phyloP scores from a whole-genome alignment of 2,797 vertebrate genomes.

The Enteromius paludinosus region DNA sequence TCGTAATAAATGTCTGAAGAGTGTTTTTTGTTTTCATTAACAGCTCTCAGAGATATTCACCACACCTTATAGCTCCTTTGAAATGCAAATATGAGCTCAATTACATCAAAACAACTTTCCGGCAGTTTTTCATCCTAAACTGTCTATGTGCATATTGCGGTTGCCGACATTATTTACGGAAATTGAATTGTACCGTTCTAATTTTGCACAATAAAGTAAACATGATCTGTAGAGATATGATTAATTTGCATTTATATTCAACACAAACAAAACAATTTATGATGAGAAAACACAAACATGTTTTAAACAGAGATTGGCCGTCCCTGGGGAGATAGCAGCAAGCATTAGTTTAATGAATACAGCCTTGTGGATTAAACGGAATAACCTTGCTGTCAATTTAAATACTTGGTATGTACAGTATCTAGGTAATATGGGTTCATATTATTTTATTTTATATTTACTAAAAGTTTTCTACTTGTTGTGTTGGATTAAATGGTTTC shows the following conservation, averaged over 20 bases:
- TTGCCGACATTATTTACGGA: background rate
- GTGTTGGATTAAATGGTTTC: no score
- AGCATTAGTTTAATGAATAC: constrained; percentile 53
- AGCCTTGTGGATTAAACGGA: constrained; percentile 52
- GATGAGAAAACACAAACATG: constrained; percentile 60
- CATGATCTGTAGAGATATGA: constrained; percentile 51
- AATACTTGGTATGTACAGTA: constrained; percentile 23
- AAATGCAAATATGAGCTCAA: constrained; percentile 39
- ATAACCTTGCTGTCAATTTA: constrained; percentile 47
- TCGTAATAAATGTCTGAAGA: background rate
- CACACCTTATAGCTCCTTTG: constrained; percentile 5
- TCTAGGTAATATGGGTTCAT: background rate
- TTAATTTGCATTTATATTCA: constrained; percentile 65
- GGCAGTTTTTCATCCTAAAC: constrained; percentile 28
- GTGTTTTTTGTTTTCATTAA: constrained; percentile 22
- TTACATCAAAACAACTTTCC: constrained; percentile 31
- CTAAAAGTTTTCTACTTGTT: background rate
- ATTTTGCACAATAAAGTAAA: constrained; percentile 33
- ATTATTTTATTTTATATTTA: background rate
- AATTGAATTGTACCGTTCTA: constrained; percentile 13
- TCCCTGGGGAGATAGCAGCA: constrained; percentile 45
- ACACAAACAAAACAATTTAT: constrained; percentile 55
- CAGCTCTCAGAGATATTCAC: constrained; percentile 14
- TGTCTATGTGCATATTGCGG: background rate
- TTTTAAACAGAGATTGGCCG: constrained; percentile 56